Conservation (phyloP, 2,113 vertebrate genomes). For the Prochilodus magdalenae region DNA sequence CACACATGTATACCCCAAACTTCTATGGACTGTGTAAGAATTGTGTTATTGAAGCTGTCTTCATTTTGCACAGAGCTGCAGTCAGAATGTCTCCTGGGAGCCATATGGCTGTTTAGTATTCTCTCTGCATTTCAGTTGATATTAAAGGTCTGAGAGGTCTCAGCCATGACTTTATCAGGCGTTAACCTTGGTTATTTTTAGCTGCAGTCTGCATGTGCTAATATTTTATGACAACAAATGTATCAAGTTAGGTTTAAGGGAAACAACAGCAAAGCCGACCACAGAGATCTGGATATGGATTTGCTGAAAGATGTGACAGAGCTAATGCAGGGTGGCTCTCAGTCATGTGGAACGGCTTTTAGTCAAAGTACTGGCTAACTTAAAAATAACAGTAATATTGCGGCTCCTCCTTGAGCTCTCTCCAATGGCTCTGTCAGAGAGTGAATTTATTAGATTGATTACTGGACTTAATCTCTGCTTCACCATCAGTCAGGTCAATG, state of each 20-base stretch:
- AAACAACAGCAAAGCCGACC: constrained; percentile 13
- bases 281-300: not conserved
- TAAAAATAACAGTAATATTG: not conserved
- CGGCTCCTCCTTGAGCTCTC: not conserved
- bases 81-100: constrained; percentile 43
- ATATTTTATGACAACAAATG: constrained; percentile 37
- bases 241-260: not conserved
- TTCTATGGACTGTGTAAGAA: constrained; percentile 52
- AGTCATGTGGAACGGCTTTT: not conserved
- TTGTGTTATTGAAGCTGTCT: constrained; percentile 59
- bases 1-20: constrained; percentile 21
- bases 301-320: not conserved
- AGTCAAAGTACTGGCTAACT: not conserved
- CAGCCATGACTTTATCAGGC: constrained; percentile 6
- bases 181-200: constrained; percentile 29
- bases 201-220: constrained; percentile 2
- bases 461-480: constrained; percentile 13
- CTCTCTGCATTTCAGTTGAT: constrained; percentile 49
- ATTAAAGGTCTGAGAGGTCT: constrained; percentile 15
- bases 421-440: not conserved
- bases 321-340: constrained; percentile 20
- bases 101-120: constrained; percentile 64
- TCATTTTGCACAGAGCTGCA: constrained; percentile 55
- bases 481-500: constrained; percentile 21
- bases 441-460: constrained; percentile 18